phyloP scores from a whole-genome alignment of 2,113 vertebrate genomes.

The Murina feae region DNA sequence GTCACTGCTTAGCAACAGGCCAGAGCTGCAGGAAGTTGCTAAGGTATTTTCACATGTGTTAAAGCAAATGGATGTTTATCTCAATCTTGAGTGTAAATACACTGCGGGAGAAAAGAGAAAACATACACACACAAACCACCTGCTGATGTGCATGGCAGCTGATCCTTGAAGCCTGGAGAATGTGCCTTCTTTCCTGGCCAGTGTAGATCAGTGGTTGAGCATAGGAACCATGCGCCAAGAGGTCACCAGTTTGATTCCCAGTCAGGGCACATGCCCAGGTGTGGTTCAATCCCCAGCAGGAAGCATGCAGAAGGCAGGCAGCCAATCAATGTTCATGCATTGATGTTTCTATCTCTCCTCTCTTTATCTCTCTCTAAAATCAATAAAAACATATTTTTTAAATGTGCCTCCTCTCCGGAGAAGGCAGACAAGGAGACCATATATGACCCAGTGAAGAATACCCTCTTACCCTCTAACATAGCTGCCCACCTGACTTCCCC shows the following conservation, averaged over 20 bases:
- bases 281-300: too few relatives aligned
- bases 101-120: slow-evolving; percentile 45
- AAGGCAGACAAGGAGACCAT: not conserved
- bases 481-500: not conserved
- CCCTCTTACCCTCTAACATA: not conserved
- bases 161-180: not conserved
- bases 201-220: too few relatives aligned
- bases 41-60: slow-evolving; percentile 55
- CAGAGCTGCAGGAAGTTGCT: slow-evolving; percentile 71
- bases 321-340: too few relatives aligned
- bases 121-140: slow-evolving; percentile 54
- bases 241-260: too few relatives aligned
- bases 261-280: too few relatives aligned
- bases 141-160: not conserved
- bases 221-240: too few relatives aligned
- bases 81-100: slow-evolving; percentile 61
- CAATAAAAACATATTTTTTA: too few relatives aligned
- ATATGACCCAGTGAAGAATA: not conserved
- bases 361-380: too few relatives aligned
- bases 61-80: slow-evolving; percentile 70
- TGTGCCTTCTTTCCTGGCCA: not conserved
- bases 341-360: too few relatives aligned
- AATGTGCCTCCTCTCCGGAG: not conserved
- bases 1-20: slow-evolving; percentile 81
- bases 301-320: too few relatives aligned